Percentiles rank a stretch among this genome's conserved stretches.
Conservation (phyloP, 2,113 vertebrate species). For the Hystrix brachyura region DNA sequence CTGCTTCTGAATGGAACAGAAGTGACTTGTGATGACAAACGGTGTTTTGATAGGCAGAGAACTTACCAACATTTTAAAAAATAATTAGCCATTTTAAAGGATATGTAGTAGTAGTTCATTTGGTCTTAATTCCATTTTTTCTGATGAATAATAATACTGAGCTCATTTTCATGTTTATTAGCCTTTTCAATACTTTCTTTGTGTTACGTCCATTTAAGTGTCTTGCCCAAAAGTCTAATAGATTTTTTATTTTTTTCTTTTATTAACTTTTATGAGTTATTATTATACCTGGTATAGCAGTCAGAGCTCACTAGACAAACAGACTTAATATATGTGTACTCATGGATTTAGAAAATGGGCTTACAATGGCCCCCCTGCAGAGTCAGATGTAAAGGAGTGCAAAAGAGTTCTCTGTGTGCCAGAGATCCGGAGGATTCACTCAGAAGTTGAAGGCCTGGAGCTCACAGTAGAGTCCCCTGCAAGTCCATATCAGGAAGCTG, state of each 20-base stretch:
- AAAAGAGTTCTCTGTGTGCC: not conserved
- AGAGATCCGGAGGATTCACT: not conserved
- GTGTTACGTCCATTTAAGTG: not conserved
- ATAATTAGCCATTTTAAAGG: not conserved
- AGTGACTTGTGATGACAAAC: not conserved
- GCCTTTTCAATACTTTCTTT: not conserved
- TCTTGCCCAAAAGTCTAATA: not conserved
- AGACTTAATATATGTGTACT: no score
- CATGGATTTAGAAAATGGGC: not conserved
- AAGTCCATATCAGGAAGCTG: not conserved
- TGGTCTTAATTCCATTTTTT: not conserved
- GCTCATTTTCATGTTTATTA: not conserved
- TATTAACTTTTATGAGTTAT: not conserved
- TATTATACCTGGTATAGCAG: not conserved
- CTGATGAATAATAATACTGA: not conserved
- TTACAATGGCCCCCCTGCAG: not conserved
- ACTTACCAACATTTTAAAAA: not conserved
- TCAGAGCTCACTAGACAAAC: not conserved
- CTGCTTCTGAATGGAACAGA: not conserved
- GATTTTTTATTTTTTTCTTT: not conserved
- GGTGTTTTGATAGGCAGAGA: not conserved
- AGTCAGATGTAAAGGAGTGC: not conserved
- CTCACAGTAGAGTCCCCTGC: not conserved
- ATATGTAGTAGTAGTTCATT: not conserved
- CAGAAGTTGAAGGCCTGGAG: not conserved